Percentiles rank a stretch among this genome's conserved stretches.
Conservation (phyloP, 2,888 invertebrate genomes). For the Nasonovia ribisnigri region DNA sequence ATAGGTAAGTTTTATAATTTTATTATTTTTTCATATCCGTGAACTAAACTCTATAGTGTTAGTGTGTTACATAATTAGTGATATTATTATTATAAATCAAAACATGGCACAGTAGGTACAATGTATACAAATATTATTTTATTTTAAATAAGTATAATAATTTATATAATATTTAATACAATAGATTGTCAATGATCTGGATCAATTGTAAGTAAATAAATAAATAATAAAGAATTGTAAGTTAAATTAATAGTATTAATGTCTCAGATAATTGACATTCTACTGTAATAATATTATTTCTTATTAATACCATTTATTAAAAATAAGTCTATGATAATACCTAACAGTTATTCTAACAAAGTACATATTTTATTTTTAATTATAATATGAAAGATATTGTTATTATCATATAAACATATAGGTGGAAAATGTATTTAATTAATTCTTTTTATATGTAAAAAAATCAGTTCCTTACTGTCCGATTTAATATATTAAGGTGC, state of each 20-base stretch:
- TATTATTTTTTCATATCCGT: slow-evolving; percentile 6
- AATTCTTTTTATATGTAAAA: not conserved
- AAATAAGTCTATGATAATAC: not conserved
- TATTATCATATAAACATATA: not conserved
- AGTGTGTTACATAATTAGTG: not conserved
- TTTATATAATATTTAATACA: not conserved
- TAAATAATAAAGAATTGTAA: too few relatives aligned
- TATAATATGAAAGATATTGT: not conserved
- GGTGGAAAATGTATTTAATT: not conserved
- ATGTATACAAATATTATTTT: not conserved
- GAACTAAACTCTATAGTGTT: not conserved
- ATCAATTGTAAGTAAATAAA: too few relatives aligned
- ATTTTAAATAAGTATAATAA: slow-evolving; percentile 23
- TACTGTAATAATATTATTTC: not conserved
- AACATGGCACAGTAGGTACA: not conserved
- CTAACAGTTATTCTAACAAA: not conserved
- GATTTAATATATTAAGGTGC: not conserved
- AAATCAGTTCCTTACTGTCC: not conserved
- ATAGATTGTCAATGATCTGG: not conserved
- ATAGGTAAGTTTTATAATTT: slow-evolving; percentile 27
- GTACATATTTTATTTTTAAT: not conserved
- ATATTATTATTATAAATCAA: not conserved
- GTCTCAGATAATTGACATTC: not conserved
- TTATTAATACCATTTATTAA: not conserved
- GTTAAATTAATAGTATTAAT: not conserved